Evolutionary conservation across 2,113 vertebrate species (phyloP).

Genomic region (Tetrax tetrax): DNA sequence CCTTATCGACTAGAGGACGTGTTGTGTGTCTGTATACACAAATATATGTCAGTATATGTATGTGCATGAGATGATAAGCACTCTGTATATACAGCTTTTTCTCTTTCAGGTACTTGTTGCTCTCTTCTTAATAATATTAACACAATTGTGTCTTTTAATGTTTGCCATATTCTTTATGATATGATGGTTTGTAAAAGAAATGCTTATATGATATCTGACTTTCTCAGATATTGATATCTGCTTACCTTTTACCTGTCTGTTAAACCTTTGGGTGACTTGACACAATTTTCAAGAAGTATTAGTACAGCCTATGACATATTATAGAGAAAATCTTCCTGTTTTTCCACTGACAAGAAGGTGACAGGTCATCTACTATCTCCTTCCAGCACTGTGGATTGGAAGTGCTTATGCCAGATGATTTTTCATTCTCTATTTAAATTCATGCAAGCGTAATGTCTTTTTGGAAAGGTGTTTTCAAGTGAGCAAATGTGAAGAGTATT

Average conservation of each 20-base stretch:
- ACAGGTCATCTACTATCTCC: neutral
- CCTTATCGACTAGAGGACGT: neutral
- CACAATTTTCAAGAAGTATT: neutral
- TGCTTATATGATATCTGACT: neutral
- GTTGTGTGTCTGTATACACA: neutral
- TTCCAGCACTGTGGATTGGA: neutral
- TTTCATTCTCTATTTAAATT: neutral
- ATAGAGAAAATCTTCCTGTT: neutral
- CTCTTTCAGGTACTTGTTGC: neutral
- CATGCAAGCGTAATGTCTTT: neutral
- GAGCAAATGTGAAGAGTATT: neutral
- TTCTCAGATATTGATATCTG: neutral
- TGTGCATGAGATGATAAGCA: neutral
- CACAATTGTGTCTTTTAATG: neutral
- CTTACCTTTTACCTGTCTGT: neutral
- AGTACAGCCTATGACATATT: neutral
- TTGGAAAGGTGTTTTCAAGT: neutral
- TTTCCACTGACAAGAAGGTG: neutral
- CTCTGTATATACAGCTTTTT: neutral
- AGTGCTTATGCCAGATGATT: neutral
- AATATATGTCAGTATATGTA: neutral
- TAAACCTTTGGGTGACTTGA: neutral
- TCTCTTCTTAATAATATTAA: neutral
- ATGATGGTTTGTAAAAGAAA: neutral
- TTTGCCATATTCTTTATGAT: neutral